These are phyloP conservation scores for Triplophysa siluroides DNA, from an alignment of 2,113 vertebrate genomes.

Conservation along the genomic window DNA sequence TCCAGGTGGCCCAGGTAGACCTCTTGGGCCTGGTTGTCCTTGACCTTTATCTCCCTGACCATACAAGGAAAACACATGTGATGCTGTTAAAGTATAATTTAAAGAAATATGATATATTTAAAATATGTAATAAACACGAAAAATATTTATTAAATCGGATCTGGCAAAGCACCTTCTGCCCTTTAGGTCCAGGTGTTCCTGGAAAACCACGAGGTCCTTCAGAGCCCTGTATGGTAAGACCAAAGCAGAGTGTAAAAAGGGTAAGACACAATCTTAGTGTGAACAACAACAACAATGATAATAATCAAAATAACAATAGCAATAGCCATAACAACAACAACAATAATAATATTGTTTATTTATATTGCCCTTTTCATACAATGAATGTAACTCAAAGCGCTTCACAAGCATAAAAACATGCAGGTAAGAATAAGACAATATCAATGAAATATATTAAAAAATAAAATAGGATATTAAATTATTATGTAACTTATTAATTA, in stretches of 20 bases:
- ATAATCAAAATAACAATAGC: no score
- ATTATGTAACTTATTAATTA: neutral
- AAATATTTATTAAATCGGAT: neutral
- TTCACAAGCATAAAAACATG: no score
- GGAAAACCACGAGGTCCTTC: slow-evolving; percentile 80
- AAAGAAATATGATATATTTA: neutral
- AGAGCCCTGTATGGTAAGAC: slow-evolving; percentile 74
- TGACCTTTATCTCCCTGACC: slow-evolving; percentile 83
- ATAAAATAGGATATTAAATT: no score
- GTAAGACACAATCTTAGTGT: no score
- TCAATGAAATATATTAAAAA: no score
- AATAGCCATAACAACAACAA: no score
- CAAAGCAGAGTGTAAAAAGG: neutral
- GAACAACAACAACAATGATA: no score
- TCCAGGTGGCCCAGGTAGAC: slow-evolving; percentile 85
- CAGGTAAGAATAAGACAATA: no score
- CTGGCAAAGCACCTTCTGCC: slow-evolving; percentile 80
- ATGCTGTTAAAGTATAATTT: neutral
- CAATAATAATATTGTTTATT: no score
- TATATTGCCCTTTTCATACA: no score
- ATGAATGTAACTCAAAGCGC: no score
- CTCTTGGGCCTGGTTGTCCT: slow-evolving; percentile 74
- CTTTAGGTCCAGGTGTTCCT: slow-evolving; percentile 80
- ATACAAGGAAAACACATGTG: slow-evolving; percentile 20
- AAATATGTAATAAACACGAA: neutral